These are phyloP conservation scores for Troides helena DNA, from an alignment of 2,888 invertebrate species.

Conservation along the genomic window DNA sequence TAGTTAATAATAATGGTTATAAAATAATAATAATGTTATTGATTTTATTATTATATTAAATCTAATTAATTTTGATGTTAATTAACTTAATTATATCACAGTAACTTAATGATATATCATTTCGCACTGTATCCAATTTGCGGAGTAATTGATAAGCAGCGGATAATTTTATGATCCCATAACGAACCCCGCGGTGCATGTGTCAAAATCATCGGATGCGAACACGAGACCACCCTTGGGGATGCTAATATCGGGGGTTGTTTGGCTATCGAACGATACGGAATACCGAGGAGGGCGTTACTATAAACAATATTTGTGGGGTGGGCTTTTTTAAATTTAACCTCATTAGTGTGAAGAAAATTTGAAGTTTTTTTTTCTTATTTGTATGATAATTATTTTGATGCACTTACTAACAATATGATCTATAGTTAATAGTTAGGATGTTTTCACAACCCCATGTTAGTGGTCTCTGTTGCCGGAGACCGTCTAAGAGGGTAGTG, in stretches of 20 bases:
- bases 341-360: background rate
- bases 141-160: constrained; percentile 24
- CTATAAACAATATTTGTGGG: background rate
- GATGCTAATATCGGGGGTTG: constrained; percentile 12
- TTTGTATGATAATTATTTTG: too few relatives aligned
- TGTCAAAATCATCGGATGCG: constrained; percentile 31
- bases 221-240: constrained; percentile 28
- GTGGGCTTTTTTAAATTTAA: background rate
- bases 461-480: too few relatives aligned
- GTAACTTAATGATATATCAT: background rate
- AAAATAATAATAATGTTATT: too few relatives aligned
- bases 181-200: constrained; percentile 25
- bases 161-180: constrained; percentile 30
- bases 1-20: too few relatives aligned
- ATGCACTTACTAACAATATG: too few relatives aligned
- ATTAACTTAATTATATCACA: too few relatives aligned
- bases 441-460: too few relatives aligned
- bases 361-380: background rate
- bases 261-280: constrained; percentile 4
- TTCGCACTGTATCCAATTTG: constrained; percentile 20
- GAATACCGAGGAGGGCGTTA: background rate
- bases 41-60: too few relatives aligned
- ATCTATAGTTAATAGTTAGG: too few relatives aligned
- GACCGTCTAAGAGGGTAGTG: too few relatives aligned
- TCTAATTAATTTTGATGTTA: too few relatives aligned